These are phyloP conservation scores for Plutella xylostella DNA, from an alignment of 2,888 invertebrate genomes.

Conservation along the genomic window DNA sequence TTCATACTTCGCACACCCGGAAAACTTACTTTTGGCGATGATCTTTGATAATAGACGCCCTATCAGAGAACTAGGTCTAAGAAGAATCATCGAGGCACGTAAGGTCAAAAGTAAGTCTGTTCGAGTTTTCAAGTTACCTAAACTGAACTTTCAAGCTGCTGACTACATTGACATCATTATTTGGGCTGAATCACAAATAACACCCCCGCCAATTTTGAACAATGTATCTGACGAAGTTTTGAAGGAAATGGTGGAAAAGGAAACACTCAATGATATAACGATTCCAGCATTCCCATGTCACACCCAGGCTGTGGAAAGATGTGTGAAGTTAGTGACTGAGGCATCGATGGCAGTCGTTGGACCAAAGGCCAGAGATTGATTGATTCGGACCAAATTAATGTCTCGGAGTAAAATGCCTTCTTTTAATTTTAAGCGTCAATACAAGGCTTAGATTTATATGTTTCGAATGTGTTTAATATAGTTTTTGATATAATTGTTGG, in stretches of 20 bases:
- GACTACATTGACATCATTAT: neutral
- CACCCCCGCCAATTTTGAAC: neutral
- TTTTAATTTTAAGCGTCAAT: conserved; percentile 4
- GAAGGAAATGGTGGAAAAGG: neutral
- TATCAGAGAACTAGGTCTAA: neutral
- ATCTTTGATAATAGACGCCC: neutral
- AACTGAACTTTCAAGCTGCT: neutral
- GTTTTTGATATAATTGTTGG: no score
- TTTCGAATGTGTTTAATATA: no score
- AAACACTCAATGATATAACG: neutral
- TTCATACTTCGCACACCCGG: neutral
- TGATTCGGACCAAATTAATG: conserved; percentile 1
- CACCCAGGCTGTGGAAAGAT: conserved; percentile 11
- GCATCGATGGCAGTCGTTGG: conserved; percentile 3
- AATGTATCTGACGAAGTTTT: neutral
- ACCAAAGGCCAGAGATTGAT: conserved; percentile 6
- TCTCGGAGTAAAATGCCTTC: conserved; percentile 8
- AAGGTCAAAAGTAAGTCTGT: neutral
- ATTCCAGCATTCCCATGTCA: conserved; percentile 2
- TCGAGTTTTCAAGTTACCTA: neutral
- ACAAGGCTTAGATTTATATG: no score
- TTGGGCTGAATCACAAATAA: neutral
- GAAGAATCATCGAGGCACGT: neutral
- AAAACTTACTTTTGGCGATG: neutral
- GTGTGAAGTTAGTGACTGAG: conserved; percentile 10